Conservation (phyloP, 2,113 vertebrate genomes). For the Philantomba maxwellii region DNA sequence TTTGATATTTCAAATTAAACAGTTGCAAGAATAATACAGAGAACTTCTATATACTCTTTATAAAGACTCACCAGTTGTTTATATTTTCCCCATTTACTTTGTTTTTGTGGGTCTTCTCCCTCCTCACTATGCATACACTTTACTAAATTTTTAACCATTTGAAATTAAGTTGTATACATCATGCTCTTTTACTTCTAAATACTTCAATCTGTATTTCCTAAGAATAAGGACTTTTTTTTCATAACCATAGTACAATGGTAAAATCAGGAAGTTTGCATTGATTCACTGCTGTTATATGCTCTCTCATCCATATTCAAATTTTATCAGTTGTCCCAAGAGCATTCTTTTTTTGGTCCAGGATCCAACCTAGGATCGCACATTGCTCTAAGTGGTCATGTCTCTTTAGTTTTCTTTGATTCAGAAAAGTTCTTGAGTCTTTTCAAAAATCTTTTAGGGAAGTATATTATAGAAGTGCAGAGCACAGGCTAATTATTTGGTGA, state of each 20-base stretch:
- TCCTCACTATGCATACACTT: background rate
- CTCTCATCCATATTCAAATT: background rate
- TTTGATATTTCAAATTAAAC: slow-evolving; percentile 25
- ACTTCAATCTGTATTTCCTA: background rate
- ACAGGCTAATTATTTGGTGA: background rate
- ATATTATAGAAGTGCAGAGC: background rate
- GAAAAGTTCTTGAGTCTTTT: background rate
- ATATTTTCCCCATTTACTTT: slow-evolving; percentile 9
- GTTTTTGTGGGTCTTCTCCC: background rate
- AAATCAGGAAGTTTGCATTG: background rate
- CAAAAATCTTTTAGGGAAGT: background rate
- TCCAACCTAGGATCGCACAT: background rate
- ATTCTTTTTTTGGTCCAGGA: background rate
- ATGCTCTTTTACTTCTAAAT: background rate
- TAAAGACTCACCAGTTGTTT: background rate
- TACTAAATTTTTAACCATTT: background rate
- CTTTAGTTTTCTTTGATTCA: slow-evolving; percentile 36
- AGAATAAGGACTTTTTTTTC: background rate
- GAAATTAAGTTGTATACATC: background rate
- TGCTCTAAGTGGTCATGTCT: background rate
- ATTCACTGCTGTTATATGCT: background rate
- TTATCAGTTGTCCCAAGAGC: background rate
- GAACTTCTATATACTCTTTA: background rate
- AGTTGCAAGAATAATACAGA: background rate
- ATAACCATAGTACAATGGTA: background rate